Percentiles rank a stretch among this genome's conserved stretches.
phyloP scores from a whole-genome alignment of 2,888 invertebrate genomes.

The Napeogenes sylphis region DNA sequence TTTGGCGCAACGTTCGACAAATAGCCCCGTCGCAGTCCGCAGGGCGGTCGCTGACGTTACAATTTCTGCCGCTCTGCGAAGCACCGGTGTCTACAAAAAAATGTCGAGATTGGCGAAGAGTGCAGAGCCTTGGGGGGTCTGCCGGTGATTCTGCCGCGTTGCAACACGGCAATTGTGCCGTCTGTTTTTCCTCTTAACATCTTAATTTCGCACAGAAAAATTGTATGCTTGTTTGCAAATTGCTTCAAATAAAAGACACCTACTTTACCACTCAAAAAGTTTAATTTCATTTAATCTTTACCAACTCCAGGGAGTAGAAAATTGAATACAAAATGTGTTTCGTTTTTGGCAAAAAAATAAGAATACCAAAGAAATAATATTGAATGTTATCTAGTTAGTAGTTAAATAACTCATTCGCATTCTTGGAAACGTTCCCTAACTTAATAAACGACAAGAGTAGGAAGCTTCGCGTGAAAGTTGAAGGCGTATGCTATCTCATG shows the following conservation, averaged over 20 bases:
- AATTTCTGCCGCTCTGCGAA: constrained; percentile 54
- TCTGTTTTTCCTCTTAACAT: constrained; percentile 70
- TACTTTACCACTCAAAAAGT: constrained; percentile 20
- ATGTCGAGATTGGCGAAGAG: constrained; percentile 68
- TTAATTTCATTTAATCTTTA: constrained; percentile 8
- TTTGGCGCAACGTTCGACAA: constrained; percentile 76
- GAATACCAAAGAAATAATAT: constrained; percentile 45
- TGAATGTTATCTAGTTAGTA: constrained; percentile 67
- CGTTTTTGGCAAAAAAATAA: not conserved
- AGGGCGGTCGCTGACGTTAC: constrained; percentile 67
- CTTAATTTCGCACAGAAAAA: constrained; percentile 68
- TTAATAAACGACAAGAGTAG: constrained; percentile 76
- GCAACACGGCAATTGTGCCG: constrained; percentile 72
- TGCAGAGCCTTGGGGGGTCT: constrained; percentile 64
- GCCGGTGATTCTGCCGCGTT: constrained; percentile 66
- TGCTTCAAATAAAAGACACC: constrained; percentile 42
- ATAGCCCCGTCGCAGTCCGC: constrained; percentile 67
- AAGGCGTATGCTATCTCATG: constrained; percentile 78
- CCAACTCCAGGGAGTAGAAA: not conserved
- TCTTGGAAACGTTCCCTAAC: constrained; percentile 73
- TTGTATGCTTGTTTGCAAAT: constrained; percentile 62
- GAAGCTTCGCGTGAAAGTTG: constrained; percentile 75
- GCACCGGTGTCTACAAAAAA: constrained; percentile 59
- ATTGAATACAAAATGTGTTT: not conserved
- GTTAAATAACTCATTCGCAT: constrained; percentile 75